Base-by-base conservation (phyloP, 1,140 invertebrate genomes). In the Aphidius gifuensis region DNA sequence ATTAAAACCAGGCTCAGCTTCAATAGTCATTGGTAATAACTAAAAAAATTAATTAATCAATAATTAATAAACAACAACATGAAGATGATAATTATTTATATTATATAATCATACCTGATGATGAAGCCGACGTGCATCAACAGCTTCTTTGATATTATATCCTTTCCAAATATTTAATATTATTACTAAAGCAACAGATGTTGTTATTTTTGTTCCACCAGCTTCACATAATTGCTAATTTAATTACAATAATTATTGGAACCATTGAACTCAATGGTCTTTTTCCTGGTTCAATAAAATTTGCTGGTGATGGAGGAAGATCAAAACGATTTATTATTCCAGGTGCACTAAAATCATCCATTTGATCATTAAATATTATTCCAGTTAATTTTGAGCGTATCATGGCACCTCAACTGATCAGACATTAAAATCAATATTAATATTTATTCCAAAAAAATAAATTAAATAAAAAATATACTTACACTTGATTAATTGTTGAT, bases 311-410 rank as follows among this genome's bases (percentile, higher is more conserved):
- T 4, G 92, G 88, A 1, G 90, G 89, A 49, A 96, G 72, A 16
- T 86, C 87, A 74, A 91, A 96, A 40, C 82, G 83, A 71, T 93
- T 96, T 1, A 85, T 86, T 16, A 87, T 86, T 58, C 88, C 85
- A 0, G 93, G 92, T 0, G 89, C 85, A 5, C 92, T 92, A 74
- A 98, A 98, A 74, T 98, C 96, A 72, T 97, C 93, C 96, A 98
- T 98, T 80, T 96, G 88, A 74, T 97, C 88, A 75, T 98, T 98
- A 51, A 94, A 86, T 65, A 98, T 88, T 23, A 98, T 93, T 11
- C 94, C 96, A 0, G 94, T 92, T 42, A 84, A 86, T 42, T 72
- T 71, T 2, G 92, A 93, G 1, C 87, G 81, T 59, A 90, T 82
- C 69, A 85, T 84, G 6, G 90, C 86, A 11, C 92, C 92, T 73